Evolutionary conservation across 2,888 invertebrate genomes (phyloP).

Genomic region (Caenorhabditis zanzibari): DNA sequence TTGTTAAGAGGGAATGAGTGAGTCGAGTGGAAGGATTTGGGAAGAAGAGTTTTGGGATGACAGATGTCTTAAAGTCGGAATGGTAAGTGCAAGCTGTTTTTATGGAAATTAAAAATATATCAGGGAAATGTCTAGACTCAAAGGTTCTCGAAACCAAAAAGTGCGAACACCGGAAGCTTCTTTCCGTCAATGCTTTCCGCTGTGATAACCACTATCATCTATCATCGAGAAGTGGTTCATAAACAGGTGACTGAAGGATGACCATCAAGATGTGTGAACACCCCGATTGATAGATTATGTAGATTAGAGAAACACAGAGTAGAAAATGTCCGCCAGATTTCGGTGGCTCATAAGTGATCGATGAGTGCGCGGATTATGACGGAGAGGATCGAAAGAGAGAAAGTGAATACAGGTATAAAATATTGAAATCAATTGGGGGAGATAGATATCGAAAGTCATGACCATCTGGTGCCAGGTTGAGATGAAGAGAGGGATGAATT

Average conservation of each 20-base stretch:
- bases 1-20: constrained; percentile 42
- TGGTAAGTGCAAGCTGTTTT: constrained; percentile 34
- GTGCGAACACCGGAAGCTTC: constrained; percentile 51
- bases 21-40: constrained; percentile 53
- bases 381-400: constrained; percentile 8
- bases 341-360: constrained; percentile 64
- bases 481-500: constrained; percentile 14
- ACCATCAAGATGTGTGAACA: constrained; percentile 53
- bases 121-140: no score
- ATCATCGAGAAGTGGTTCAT: constrained; percentile 61
- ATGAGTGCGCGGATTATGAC: constrained; percentile 61
- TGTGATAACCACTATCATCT: constrained; percentile 61
- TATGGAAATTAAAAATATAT: constrained; percentile 16
- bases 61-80: constrained; percentile 30
- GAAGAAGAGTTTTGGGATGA: constrained; percentile 7
- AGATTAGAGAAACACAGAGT: constrained; percentile 30
- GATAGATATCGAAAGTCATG: background rate
- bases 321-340: constrained; percentile 42
- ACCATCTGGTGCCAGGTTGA: constrained; percentile 51
- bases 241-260: constrained; percentile 56
- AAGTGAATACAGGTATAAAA: constrained; percentile 45
- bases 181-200: constrained; percentile 27
- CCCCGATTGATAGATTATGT: constrained; percentile 4
- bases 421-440: constrained; percentile 11
- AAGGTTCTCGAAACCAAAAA: background rate